Evolutionary conservation across 2,888 invertebrate genomes (phyloP), one percentile per base, ranked within the genome.

Genomic region (Bellardia bayeri): DNA sequence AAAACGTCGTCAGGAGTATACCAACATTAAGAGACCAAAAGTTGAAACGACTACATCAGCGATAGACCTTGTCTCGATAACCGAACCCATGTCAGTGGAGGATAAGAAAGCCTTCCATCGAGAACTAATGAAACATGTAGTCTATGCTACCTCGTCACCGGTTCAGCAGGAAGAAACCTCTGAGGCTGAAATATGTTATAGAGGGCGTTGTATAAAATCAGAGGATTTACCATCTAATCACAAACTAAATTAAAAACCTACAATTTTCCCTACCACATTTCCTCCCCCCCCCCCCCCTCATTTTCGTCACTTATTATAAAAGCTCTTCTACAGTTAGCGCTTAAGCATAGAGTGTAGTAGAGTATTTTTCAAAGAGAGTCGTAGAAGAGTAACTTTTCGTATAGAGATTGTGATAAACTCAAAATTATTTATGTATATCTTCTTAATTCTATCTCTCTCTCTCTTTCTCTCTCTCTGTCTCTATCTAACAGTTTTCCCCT

Each of bases 181-280:
- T 90, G 97, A 97, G 95, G 97, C 97, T 51, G 97, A 97, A 94
- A 98, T 98, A 88, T 98, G 98, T 92, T 98, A 96, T 93, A 95
- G 97, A 92, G 98, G 98, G 14, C 96, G 96, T 91, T 98, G 98
- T 93, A 95, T 97, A 88, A 97, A 97, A 94, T 95, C 95, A 78
- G 93, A 93, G 81, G 93, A 93, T 90, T 90, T 93, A 90, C 93
- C 93, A 82, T 88, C 92, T 86, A 93, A 93, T 86, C 93, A 93
- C 90, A 93, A 93, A 90, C 90, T 93, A 89, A 92, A 93, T 89
- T 93, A 91, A 91, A 74, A 58, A 30, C 8, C 14, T 40, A 40
- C 7, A 40, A 58, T 4, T 30, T 14, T 11, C 14, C 49, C 16
- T n/a, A 37, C n/a, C 23, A 13, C 37, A 37, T 37, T 37, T 1